A percentile compares a stretch with the other conserved stretches of the same genome.
Evolutionary conservation across 2,113 vertebrate species (phyloP).

Genomic region (Cephalopterus ornatus): DNA sequence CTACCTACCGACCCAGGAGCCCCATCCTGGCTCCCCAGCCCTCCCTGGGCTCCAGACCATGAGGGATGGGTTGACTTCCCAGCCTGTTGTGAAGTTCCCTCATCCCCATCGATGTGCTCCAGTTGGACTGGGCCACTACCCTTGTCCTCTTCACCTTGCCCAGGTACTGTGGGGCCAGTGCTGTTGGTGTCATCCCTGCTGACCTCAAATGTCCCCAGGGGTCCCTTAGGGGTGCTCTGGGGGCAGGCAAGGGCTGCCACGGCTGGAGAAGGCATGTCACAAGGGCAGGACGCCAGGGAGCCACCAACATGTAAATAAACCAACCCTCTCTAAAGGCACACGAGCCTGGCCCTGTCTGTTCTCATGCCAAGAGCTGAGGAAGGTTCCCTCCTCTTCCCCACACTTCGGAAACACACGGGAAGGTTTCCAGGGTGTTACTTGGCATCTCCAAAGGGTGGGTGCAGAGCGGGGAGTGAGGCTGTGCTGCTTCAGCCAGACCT

Average conservation of each 20-base stretch:
- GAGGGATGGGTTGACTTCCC: rapidly evolving
- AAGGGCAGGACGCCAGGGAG: neutral
- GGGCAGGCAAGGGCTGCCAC: neutral
- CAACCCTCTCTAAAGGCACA: neutral
- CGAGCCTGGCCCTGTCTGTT: neutral
- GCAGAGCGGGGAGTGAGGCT: neutral
- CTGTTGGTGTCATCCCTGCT: neutral
- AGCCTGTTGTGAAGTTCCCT: neutral
- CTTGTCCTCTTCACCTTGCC: neutral
- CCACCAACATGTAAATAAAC: neutral
- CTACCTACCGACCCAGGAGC: neutral
- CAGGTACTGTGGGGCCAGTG: rapidly evolving
- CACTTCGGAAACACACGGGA: rapidly evolving
- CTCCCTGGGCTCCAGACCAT: neutral
- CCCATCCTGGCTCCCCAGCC: rapidly evolving
- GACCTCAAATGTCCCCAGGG: neutral
- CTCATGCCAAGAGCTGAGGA: neutral
- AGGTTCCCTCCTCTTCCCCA: neutral
- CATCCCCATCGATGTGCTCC: rapidly evolving
- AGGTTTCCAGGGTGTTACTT: neutral
- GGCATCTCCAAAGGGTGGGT: neutral
- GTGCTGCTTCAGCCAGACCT: neutral
- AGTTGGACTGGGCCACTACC: neutral
- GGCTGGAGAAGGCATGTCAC: neutral
- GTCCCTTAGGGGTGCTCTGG: neutral